A percentile compares a stretch with the other conserved stretches of the same genome.
Evolutionary conservation across 2,888 invertebrate genomes (phyloP).

Genomic region (Agrochola macilenta): DNA sequence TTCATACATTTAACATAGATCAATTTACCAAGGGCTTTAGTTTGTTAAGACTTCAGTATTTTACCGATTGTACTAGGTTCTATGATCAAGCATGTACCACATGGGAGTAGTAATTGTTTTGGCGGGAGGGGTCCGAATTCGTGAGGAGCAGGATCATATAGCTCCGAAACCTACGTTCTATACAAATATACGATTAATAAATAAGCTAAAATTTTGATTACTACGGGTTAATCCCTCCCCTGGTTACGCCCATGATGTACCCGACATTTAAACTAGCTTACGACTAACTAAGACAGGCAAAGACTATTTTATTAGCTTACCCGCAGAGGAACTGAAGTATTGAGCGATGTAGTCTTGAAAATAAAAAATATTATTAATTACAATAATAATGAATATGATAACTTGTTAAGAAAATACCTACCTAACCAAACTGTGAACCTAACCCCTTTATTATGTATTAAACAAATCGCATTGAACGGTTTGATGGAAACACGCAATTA

Average conservation of each 20-base stretch:
- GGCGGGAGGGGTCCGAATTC: slow-evolving; percentile 12
- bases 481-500: slow-evolving; percentile 9
- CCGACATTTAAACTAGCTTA: slow-evolving; percentile 22
- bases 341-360: slow-evolving; percentile 88
- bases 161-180: background rate
- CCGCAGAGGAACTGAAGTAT: slow-evolving; percentile 85
- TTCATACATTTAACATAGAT: background rate
- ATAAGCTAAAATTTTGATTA: slow-evolving; percentile 22
- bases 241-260: slow-evolving; percentile 56
- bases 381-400: background rate
- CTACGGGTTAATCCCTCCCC: background rate
- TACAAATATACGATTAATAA: background rate
- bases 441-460: background rate
- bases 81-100: slow-evolving; percentile 41
- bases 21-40: background rate
- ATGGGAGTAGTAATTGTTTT: slow-evolving; percentile 37
- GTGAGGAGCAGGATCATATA: background rate
- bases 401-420: background rate
- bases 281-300: slow-evolving; percentile 41
- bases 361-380: slow-evolving; percentile 68
- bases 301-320: slow-evolving; percentile 76
- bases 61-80: background rate
- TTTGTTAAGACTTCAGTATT: slow-evolving; percentile 3
- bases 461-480: slow-evolving; percentile 16
- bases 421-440: background rate